Evolutionary conservation across 2,113 vertebrate genomes (phyloP).

Genomic region (Cyanoderma ruficeps): DNA sequence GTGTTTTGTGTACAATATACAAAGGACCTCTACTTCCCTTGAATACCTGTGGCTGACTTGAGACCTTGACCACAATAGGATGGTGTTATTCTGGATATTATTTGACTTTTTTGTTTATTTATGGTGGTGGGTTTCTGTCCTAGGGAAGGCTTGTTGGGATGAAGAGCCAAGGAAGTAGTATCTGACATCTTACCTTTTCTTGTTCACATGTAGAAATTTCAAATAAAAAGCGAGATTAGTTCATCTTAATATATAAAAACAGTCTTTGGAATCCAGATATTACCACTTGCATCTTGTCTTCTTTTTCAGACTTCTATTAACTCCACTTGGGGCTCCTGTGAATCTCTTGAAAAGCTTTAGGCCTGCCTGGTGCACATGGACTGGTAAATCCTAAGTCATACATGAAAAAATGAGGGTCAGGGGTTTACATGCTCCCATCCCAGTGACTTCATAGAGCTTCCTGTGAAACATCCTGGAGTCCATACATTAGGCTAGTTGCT

Average conservation of each 20-base stretch:
- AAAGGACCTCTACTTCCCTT: not conserved
- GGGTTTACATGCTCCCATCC: not conserved
- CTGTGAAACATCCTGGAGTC: not conserved
- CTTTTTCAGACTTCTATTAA: not conserved
- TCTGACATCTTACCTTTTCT: not conserved
- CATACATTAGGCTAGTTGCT: not conserved
- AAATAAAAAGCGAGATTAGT: not conserved
- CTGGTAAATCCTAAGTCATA: not conserved
- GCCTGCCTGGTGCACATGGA: not conserved
- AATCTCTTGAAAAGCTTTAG: not conserved
- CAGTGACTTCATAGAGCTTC: not conserved
- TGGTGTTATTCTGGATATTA: not conserved
- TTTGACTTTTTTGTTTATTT: not conserved
- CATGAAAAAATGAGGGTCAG: not conserved
- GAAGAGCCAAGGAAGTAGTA: not conserved
- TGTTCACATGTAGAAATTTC: not conserved
- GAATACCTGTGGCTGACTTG: not conserved
- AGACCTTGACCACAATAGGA: not conserved
- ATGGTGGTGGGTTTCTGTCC: not conserved
- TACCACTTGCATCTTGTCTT: not conserved
- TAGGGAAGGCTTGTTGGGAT: not conserved
- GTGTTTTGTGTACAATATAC: not conserved
- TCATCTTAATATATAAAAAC: not conserved
- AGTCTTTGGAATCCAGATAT: not conserved
- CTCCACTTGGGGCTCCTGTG: not conserved